phyloP scores from a whole-genome alignment of 92 coral and sea anemone genomes.

The Actinostola sp. region DNA sequence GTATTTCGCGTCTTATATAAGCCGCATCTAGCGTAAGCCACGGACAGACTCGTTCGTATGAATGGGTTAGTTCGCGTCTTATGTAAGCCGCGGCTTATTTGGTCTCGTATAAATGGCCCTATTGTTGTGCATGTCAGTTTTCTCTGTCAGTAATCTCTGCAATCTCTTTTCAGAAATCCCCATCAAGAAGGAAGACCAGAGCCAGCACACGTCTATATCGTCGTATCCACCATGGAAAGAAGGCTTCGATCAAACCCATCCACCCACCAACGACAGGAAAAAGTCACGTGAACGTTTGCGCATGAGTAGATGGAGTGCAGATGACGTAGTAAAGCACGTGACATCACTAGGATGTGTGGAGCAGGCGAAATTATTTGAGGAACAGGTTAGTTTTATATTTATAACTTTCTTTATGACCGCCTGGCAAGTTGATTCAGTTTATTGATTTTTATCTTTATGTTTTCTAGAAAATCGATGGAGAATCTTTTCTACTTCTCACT shows the following conservation, averaged over 20 bases:
- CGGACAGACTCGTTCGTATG: too few species aligned
- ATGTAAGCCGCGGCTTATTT: too few species aligned
- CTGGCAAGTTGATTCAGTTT: background rate
- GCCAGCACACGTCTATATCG: too few species aligned
- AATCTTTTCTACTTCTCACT: conserved; percentile 87
- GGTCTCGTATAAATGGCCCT: too few species aligned
- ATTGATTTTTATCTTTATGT: background rate
- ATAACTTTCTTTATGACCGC: background rate
- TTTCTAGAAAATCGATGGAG: conserved; percentile 94
- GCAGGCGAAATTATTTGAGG: conserved; percentile 90
- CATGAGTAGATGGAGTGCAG: conserved; percentile 85
- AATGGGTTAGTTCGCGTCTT: too few species aligned
- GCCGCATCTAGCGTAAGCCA: too few species aligned
- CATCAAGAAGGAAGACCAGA: background rate
- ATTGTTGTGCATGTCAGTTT: too few species aligned
- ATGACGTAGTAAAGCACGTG: conserved; percentile 93
- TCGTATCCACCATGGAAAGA: conserved; percentile 3
- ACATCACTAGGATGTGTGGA: conserved; percentile 82
- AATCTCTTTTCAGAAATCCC: background rate
- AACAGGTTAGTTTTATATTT: conserved; percentile 63
- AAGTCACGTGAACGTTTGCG: conserved; percentile 91
- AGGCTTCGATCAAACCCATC: conserved; percentile 1
- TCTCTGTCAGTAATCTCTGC: too few species aligned
- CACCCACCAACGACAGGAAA: conserved; percentile 54
- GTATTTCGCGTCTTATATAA: too few species aligned